Evolutionary conservation across 2,113 vertebrate species (phyloP).

Genomic region (Progne subis): DNA sequence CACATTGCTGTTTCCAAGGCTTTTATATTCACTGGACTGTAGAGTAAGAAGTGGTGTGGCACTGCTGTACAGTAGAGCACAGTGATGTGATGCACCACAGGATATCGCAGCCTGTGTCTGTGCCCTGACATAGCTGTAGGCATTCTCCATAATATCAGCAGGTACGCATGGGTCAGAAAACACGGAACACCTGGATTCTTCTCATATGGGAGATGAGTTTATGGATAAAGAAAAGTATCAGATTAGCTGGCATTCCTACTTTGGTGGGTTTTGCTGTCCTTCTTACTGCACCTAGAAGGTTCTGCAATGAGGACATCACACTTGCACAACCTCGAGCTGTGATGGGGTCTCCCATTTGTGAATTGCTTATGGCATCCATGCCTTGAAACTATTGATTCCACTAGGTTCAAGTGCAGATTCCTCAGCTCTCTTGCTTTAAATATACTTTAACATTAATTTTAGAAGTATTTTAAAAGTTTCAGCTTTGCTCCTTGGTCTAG

Average conservation of each 20-base stretch:
- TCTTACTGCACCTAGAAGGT: background rate
- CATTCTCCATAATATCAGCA: background rate
- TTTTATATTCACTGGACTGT: background rate
- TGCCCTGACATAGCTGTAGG: background rate
- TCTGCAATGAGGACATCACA: background rate
- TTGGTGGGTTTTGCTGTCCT: background rate
- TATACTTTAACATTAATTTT: background rate
- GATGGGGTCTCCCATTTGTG: background rate
- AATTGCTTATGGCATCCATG: background rate
- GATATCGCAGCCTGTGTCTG: background rate
- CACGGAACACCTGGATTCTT: background rate
- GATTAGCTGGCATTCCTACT: background rate
- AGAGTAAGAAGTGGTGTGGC: background rate
- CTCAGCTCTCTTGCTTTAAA: background rate
- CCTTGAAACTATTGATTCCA: background rate
- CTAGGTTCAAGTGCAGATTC: background rate
- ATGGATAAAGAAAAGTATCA: background rate
- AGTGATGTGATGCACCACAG: background rate
- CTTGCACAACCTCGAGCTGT: too few species aligned
- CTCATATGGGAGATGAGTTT: background rate
- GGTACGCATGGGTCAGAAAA: fast-evolving
- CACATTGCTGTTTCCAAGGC: background rate
- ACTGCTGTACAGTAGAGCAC: background rate
- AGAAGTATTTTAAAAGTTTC: background rate
- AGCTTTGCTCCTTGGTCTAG: background rate